Conservation (phyloP, 92 coral and sea anemone species). For the Heteractis magnifica region DNA sequence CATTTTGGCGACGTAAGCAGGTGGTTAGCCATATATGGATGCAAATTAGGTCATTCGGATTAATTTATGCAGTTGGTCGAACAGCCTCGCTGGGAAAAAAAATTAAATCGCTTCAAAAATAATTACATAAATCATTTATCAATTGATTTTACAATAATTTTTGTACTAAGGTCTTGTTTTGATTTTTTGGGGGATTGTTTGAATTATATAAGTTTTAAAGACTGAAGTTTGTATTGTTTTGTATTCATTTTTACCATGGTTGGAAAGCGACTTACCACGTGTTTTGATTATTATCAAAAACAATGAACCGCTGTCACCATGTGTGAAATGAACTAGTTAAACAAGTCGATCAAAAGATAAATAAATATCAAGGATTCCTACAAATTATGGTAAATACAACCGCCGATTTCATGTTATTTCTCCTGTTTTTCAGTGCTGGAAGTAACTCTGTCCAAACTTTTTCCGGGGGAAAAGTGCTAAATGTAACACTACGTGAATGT, state of each 20-base stretch:
- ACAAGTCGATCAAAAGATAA: too few relatives aligned
- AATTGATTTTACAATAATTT: not conserved
- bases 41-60: not conserved
- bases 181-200: not conserved
- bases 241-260: not conserved
- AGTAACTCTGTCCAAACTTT: too few relatives aligned
- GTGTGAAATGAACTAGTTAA: not conserved
- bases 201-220: too few relatives aligned
- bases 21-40: slow-evolving; percentile 1
- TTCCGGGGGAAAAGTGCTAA: too few relatives aligned
- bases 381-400: too few relatives aligned
- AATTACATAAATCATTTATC: not conserved
- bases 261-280: not conserved
- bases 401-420: too few relatives aligned
- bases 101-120: not conserved
- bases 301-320: not conserved
- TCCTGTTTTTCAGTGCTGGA: too few relatives aligned
- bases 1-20: not conserved
- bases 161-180: not conserved
- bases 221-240: not conserved
- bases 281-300: not conserved
- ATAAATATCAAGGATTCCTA: too few relatives aligned
- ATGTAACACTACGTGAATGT: too few relatives aligned
- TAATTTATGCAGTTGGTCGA: not conserved
- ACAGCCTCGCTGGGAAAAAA: too few relatives aligned